These are phyloP conservation scores for Drosophila ohnishii DNA, from an alignment of 1,140 invertebrate genomes.

Conservation along the genomic window DNA sequence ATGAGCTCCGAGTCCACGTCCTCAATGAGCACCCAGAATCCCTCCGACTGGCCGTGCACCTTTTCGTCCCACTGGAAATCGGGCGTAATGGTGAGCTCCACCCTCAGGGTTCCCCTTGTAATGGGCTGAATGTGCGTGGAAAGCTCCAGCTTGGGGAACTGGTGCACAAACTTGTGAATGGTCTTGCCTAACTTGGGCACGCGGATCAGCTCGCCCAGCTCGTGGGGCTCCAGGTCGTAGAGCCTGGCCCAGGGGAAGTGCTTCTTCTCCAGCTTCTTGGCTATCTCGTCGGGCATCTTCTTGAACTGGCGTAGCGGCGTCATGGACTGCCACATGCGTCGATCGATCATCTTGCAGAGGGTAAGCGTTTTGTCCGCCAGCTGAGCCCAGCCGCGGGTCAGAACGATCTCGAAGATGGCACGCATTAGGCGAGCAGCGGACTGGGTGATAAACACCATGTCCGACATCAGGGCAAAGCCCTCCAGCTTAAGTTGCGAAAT, in stretches of 20 bases:
- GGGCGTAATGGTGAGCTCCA: slow-evolving; percentile 99
- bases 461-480: slow-evolving; percentile 98
- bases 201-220: slow-evolving; percentile 98
- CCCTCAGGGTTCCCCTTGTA: slow-evolving; percentile 95
- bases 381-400: slow-evolving; percentile 97
- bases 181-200: slow-evolving; percentile 98
- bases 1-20: slow-evolving; percentile 98
- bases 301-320: slow-evolving; percentile 98
- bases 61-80: slow-evolving; percentile 99
- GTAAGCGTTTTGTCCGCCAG: slow-evolving; percentile 97
- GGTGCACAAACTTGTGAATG: slow-evolving; percentile 98
- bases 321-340: slow-evolving; percentile 99
- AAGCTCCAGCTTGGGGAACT: slow-evolving; percentile 97
- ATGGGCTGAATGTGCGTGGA: slow-evolving; percentile 99
- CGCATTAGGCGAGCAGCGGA: slow-evolving; percentile 97
- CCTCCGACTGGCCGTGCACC: slow-evolving; percentile 96
- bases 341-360: slow-evolving; percentile 99
- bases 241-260: slow-evolving; percentile 96
- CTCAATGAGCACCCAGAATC: slow-evolving; percentile 99
- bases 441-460: slow-evolving; percentile 99
- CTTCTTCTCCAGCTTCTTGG: slow-evolving; percentile 99
- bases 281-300: slow-evolving; percentile 98
- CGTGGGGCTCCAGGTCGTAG: slow-evolving; percentile 98
- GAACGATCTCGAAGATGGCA: slow-evolving; percentile 98
- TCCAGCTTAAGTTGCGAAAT: slow-evolving; percentile 99